phyloP scores from a whole-genome alignment of 35 echinoderm and acorn worm species.

The Stichopus chloronotus region DNA sequence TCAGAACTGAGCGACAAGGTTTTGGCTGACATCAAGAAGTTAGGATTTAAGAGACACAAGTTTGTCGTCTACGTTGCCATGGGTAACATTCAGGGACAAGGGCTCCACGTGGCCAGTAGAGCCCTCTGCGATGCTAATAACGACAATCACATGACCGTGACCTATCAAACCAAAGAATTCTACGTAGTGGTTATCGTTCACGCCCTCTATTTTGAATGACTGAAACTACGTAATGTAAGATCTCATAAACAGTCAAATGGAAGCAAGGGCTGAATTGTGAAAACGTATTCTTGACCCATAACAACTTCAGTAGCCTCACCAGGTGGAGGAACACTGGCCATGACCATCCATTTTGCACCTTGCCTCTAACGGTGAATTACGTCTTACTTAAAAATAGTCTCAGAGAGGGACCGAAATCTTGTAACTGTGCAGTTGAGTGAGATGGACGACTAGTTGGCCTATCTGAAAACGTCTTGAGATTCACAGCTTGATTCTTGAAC shows the following conservation, averaged over 20 bases:
- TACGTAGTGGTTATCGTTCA: slow-evolving; percentile 57
- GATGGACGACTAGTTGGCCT: too few species aligned
- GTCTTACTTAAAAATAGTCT: too few species aligned
- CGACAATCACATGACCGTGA: slow-evolving; percentile 50
- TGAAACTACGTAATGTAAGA: not conserved
- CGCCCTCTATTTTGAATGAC: slow-evolving; percentile 66
- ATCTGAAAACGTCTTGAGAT: too few species aligned
- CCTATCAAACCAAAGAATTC: slow-evolving; percentile 38
- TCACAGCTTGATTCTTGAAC: too few species aligned
- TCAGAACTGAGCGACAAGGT: slow-evolving; percentile 45
- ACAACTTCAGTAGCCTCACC: too few species aligned
- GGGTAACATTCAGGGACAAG: slow-evolving; percentile 48
- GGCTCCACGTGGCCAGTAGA: slow-evolving; percentile 49
- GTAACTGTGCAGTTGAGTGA: too few species aligned
- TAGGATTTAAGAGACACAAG: slow-evolving; percentile 65
- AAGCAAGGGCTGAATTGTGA: too few species aligned
- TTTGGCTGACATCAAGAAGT: slow-evolving; percentile 44
- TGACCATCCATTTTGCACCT: too few species aligned
- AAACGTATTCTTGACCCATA: too few species aligned
- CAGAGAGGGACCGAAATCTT: too few species aligned
- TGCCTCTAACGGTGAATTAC: too few species aligned
- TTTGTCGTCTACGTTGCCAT: slow-evolving; percentile 53
- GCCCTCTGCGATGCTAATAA: slow-evolving; percentile 63
- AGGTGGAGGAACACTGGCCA: too few species aligned
- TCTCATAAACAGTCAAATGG: not conserved